phyloP scores from a whole-genome alignment of 2,797 vertebrate genomes.

The Chromis chromis region DNA sequence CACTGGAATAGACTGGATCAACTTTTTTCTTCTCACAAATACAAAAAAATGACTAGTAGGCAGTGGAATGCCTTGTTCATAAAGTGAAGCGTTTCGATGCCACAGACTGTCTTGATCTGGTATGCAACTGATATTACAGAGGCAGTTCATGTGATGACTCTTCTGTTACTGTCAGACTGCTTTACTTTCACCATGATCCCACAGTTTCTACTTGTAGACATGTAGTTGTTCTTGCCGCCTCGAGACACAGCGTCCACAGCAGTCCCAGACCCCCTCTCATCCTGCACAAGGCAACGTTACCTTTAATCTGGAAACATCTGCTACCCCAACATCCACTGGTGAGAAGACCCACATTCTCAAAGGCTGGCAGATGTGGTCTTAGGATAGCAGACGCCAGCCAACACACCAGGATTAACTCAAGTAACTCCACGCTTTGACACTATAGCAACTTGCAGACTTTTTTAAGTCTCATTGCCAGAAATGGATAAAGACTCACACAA shows the following conservation, averaged over 20 bases:
- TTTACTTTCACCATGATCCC: no score
- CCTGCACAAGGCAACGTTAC: background rate
- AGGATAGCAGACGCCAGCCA: background rate
- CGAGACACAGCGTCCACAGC: background rate
- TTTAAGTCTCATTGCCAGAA: no score
- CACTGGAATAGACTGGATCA: no score
- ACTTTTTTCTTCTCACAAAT: no score
- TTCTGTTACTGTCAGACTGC: no score
- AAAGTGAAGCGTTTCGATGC: no score
- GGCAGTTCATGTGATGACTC: no score
- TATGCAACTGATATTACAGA: no score
- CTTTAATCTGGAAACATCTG: background rate
- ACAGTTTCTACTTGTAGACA: background rate
- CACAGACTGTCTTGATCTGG: no score
- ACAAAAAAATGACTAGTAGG: no score
- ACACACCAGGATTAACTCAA: background rate
- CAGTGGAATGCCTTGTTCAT: no score
- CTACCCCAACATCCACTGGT: background rate
- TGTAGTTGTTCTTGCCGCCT: background rate
- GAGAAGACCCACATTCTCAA: background rate
- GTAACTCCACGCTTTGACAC: background rate
- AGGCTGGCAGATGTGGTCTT: constrained; percentile 2
- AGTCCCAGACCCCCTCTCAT: no score
- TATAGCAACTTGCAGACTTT: background rate
- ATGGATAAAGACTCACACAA: background rate